A percentile compares a stretch with the other conserved stretches of the same genome.
Conservation (phyloP, 2,113 vertebrate genomes). For the Tonatia bakeri region DNA sequence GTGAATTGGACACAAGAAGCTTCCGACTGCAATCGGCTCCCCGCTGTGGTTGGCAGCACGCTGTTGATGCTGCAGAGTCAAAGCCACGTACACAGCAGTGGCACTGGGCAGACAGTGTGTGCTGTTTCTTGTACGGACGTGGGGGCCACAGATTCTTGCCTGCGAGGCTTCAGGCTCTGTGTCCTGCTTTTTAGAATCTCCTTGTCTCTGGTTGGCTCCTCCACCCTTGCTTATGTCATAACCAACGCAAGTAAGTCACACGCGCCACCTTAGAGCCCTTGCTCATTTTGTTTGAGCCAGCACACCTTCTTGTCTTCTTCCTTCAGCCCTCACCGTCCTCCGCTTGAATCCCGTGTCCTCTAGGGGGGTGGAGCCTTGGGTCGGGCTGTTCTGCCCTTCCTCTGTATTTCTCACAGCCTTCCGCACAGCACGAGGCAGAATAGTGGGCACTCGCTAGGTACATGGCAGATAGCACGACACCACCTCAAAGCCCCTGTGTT, state of each 20-base stretch:
- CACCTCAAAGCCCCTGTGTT: conserved; percentile 57
- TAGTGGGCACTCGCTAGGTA: not conserved
- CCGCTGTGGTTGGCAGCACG: not conserved
- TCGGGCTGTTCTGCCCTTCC: not conserved
- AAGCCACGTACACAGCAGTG: not conserved
- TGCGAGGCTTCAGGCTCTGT: not conserved
- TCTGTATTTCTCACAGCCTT: not conserved
- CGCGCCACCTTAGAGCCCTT: not conserved
- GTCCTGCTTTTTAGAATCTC: not conserved
- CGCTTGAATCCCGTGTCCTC: not conserved
- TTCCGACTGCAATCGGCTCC: not conserved
- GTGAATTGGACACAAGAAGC: not conserved
- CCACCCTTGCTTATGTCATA: not conserved
- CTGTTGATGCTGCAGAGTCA: not conserved
- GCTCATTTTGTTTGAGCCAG: not conserved
- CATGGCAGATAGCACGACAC: not conserved
- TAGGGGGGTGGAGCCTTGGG: not conserved
- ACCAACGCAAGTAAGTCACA: not conserved
- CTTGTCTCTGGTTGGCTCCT: not conserved
- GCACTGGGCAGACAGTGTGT: not conserved
- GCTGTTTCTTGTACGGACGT: not conserved
- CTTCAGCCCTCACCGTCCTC: not conserved
- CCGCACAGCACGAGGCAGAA: not conserved
- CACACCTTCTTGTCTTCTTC: not conserved
- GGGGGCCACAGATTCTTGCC: not conserved